Base-by-base conservation (phyloP, 92 coral and sea anemone genomes). In the Desmophyllum pertusum region DNA sequence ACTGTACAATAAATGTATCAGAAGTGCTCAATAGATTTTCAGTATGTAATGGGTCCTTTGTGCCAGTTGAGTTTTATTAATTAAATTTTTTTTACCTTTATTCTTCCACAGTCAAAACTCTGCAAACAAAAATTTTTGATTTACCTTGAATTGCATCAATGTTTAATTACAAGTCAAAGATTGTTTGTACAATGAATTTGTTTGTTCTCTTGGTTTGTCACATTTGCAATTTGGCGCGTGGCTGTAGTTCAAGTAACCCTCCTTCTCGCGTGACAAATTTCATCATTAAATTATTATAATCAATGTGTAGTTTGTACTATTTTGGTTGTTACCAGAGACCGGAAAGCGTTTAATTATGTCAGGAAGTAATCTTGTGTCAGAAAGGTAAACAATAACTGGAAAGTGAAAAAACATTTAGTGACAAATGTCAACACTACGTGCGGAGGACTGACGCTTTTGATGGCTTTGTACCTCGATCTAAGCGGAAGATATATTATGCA, bases 281-380 rank as follows among this genome's bases (percentile, higher is more conserved):
- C 39, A 35, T 65, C 29, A 13, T 10, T 2, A 6, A 31, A 38
- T 17, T 35, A 66, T 38, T 66, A 66, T 35, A 65, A 31, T 65
- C 38, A 14, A 35, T 63, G 71, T 31, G 42, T 35, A 31, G 39
- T 67, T n/a, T 5, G 7, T 9, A 35, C n/a, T 10, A 38, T 35
- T 67, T 23, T 67, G 45, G n/a, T 37, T 0, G 73, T 15, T 19
- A 66, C 10, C 10, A 67, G 45, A 1, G 29, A 37, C 73, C 73
- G 73, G 45, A 67, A 67, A 67, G 18, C 43, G 35, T 14, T 31
- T 65, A 65, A 33, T 65, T 67, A 67, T 9, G 42, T 67, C 73
- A 67, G 29, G 29, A 67, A 67, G 73, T 29, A 67, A 67, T 67
- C 73, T 67, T 11, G 35, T 67, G 73, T 67, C 73, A 67, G 73